Conservation (phyloP, 2,113 vertebrate genomes). For the Ia io region DNA sequence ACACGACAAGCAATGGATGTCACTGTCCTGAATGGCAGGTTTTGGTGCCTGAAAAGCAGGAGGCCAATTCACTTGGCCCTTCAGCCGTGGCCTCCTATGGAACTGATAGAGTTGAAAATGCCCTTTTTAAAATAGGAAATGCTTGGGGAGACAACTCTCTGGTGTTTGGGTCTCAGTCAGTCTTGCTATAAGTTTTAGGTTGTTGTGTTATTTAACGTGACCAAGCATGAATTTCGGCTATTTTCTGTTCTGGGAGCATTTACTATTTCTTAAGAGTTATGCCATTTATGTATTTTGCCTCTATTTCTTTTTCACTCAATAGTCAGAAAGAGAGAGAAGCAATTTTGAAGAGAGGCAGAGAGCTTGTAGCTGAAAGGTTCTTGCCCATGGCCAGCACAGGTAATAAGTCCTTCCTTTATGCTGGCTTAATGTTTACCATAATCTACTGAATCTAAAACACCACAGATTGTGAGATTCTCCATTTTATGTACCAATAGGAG, state of each 20-base stretch:
- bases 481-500: not conserved
- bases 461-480: not conserved
- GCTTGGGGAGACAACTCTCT: not conserved
- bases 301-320: not conserved
- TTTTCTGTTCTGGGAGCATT: not conserved
- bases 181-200: not conserved
- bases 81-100: not conserved
- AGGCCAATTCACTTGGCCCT: not conserved
- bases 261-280: not conserved
- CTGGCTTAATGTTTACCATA: not conserved
- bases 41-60: not conserved
- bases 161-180: not conserved
- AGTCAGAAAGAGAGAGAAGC: not conserved
- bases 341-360: not conserved
- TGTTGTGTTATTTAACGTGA: not conserved
- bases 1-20: not conserved
- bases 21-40: not conserved
- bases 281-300: not conserved
- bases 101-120: not conserved
- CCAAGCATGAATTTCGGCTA: not conserved
- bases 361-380: not conserved
- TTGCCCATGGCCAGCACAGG: not conserved
- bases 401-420: not conserved
- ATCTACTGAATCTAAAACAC: not conserved
- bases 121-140: not conserved